A percentile compares a stretch with the other conserved stretches of the same genome.
Conservation (phyloP, 2,888 invertebrate species). For the Seladonia tumulorum region DNA sequence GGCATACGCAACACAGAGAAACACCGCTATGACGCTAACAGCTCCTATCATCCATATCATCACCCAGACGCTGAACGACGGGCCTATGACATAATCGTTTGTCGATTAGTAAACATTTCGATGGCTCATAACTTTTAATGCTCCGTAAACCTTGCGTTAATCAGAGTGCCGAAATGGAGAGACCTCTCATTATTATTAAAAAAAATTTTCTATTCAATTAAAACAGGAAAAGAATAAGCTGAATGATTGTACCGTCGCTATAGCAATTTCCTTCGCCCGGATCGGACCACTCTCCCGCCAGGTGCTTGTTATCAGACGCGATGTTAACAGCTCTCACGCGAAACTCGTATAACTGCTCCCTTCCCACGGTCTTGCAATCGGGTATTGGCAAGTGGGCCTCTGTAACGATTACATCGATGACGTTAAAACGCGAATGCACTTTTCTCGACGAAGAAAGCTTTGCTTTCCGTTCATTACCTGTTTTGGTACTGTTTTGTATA, state of each 20-base stretch:
- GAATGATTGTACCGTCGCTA: conserved; percentile 75
- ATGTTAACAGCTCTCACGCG: conserved; percentile 83
- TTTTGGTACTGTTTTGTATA: conserved; percentile 76
- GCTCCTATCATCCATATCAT: conserved; percentile 79
- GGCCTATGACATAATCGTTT: conserved; percentile 68
- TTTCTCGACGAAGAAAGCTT: neutral
- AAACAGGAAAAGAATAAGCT: neutral
- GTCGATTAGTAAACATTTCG: neutral
- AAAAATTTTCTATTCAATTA: neutral
- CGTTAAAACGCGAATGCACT: neutral
- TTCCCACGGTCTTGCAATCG: conserved; percentile 80
- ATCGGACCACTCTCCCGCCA: conserved; percentile 84
- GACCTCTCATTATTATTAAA: no score
- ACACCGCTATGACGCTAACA: conserved; percentile 70
- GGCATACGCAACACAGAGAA: conserved; percentile 76
- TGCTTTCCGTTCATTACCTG: conserved; percentile 66
- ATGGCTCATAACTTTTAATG: neutral
- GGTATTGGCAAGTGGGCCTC: conserved; percentile 79
- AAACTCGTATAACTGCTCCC: conserved; percentile 78
- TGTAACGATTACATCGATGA: conserved; percentile 52
- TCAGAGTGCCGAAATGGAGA: no score
- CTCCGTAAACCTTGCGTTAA: no score
- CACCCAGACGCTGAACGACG: conserved; percentile 74
- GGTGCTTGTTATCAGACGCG: conserved; percentile 72
- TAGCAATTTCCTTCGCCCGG: conserved; percentile 83